Base-by-base conservation (phyloP, 1,140 invertebrate species). In the Aricia agestis region DNA sequence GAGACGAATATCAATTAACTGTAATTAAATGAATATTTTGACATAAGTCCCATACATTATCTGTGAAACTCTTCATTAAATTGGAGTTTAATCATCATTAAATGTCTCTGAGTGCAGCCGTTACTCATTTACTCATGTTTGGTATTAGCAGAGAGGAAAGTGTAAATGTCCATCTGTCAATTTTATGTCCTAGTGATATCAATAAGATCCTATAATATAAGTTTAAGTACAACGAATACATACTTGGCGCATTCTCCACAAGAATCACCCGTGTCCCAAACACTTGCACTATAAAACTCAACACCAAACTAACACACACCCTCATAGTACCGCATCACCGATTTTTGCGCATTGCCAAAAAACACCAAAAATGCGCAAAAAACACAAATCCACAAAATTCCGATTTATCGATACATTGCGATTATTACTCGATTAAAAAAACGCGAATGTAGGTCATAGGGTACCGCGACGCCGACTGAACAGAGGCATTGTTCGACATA, bases 201-300 rank as follows among this genome's bases (percentile, higher is more conserved):
- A 25, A 25, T 25, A 25, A 25, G 3, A 2, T 25, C 1, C 25
- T 1, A 25, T 1, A 25, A 25, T 25, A 25, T 25, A 25, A 25
- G 25, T 3, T 25, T 25, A 25, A 25, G 25, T 3, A 2, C 25
- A 71, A 67, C 42, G 41, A 61, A 72, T 78, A 90, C 88, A 59
- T 82, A 90, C 88, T 88, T 70, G 85, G 86, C 2, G 88, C 88
- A 81, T 90, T 90, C 71, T 90, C 88, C 76, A 90, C 88, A 42
- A 89, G 74, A 59, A 90, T 90, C 31, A 90, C 84, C 63, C 88
- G 78, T 2, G 84, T 82, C 72, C 84, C 81, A 41, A 82, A 66
- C 32, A 79, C 72, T 74, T 82, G 74, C 71, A 83, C 77, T 76
- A 74, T 80, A 74, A 85, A 66, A 77, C 69, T 83, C 72, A 72